These are phyloP conservation scores for Apis laboriosa DNA, from an alignment of 1,140 invertebrate genomes.

Conservation along the genomic window DNA sequence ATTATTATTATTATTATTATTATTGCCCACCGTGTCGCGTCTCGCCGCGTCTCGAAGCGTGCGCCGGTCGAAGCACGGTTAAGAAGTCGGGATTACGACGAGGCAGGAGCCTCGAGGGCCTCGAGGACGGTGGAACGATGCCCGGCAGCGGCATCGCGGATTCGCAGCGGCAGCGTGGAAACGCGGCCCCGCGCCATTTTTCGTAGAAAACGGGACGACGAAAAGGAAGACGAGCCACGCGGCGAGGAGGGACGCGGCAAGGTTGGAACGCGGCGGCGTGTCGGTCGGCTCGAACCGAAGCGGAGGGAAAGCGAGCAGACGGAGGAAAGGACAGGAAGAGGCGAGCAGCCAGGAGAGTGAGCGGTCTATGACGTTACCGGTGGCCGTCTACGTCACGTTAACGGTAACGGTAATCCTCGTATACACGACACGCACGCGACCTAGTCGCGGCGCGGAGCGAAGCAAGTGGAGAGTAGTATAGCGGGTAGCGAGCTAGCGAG, in stretches of 20 bases:
- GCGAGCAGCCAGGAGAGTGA: constrained; percentile 31
- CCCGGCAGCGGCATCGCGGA: constrained; percentile 23
- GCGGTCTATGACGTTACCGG: constrained; percentile 74
- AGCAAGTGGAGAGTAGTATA: constrained; percentile 41
- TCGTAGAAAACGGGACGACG: background rate
- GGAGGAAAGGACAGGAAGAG: constrained; percentile 41
- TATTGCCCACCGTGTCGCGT: too few species aligned
- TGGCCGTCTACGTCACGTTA: constrained; percentile 65
- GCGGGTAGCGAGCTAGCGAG: constrained; percentile 49
- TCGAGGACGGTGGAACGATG: constrained; percentile 36
- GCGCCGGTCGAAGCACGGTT: too few species aligned
- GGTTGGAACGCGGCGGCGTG: too few species aligned
- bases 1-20: too few species aligned
- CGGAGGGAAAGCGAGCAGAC: background rate
- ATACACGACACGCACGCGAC: constrained; percentile 70
- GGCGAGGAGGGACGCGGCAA: too few species aligned
- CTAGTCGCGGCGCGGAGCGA: constrained; percentile 63
- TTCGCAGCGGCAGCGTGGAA: constrained; percentile 41
- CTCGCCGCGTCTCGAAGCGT: too few species aligned
- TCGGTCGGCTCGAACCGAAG: too few species aligned
- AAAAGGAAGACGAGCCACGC: too few species aligned
- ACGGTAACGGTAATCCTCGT: constrained; percentile 76
- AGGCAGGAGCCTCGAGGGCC: constrained; percentile 12
- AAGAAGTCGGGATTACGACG: background rate
- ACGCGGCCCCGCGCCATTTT: background rate